A percentile compares a stretch with the other conserved stretches of the same genome.
Conservation (phyloP, 2,888 invertebrate species). For the Galerucella pusilla region DNA sequence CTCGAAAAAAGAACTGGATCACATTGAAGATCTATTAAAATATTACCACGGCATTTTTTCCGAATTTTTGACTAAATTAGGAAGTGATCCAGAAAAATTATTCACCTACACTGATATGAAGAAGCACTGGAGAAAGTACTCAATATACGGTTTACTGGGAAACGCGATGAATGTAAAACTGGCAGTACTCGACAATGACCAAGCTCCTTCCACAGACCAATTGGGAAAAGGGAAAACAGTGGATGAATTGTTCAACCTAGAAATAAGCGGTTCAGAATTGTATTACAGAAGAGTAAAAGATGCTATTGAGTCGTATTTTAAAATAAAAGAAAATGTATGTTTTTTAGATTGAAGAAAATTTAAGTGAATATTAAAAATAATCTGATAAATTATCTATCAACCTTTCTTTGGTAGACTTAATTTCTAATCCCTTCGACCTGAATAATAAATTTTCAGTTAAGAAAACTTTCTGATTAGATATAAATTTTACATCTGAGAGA, state of each 20-base stretch:
- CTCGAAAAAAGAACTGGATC: constrained; percentile 19
- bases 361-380: too few relatives aligned
- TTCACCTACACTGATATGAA: constrained; percentile 23
- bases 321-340: background rate
- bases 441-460: background rate
- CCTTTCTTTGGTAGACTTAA: background rate
- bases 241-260: background rate
- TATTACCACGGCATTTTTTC: constrained; percentile 2
- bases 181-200: constrained; percentile 23
- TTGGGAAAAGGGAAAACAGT: background rate
- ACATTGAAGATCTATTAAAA: constrained; percentile 13
- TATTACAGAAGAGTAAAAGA: background rate
- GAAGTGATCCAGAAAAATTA: constrained; percentile 26
- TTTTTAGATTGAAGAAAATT: too few relatives aligned
- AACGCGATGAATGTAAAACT: background rate
- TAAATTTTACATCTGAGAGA: background rate
- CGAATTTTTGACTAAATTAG: constrained; percentile 8
- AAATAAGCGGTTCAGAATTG: background rate
- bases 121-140: constrained; percentile 35
- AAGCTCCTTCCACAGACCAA: constrained; percentile 15
- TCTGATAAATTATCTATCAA: too few relatives aligned
- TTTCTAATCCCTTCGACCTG: background rate
- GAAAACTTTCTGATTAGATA: constrained; percentile 5
- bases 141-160: constrained; percentile 17
- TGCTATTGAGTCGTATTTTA: background rate